These are phyloP conservation scores for Xylota sylvarum DNA, from an alignment of 2,888 invertebrate species.

Conservation along the genomic window DNA sequence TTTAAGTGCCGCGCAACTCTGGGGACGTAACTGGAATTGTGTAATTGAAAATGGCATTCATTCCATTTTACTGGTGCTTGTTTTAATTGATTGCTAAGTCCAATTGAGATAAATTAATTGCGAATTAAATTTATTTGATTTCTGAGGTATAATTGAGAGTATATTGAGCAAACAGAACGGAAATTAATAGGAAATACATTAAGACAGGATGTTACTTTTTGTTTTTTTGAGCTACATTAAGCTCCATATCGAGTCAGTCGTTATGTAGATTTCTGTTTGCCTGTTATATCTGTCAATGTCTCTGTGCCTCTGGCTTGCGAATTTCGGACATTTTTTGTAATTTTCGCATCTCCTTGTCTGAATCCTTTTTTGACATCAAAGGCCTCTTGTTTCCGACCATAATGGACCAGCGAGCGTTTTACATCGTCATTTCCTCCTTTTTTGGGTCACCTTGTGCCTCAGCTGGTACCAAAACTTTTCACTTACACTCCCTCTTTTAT, in stretches of 20 bases:
- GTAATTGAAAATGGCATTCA: constrained; percentile 62
- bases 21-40: constrained; percentile 45
- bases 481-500: no score
- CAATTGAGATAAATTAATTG: constrained; percentile 54
- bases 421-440: no score
- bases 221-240: neutral
- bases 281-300: no score
- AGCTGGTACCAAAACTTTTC: no score
- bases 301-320: no score
- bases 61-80: constrained; percentile 47
- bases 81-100: constrained; percentile 70
- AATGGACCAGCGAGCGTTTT: no score
- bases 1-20: constrained; percentile 60
- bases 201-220: neutral
- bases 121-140: constrained; percentile 34
- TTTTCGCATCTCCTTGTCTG: no score
- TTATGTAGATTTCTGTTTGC: no score
- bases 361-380: no score
- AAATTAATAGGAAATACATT: constrained; percentile 6
- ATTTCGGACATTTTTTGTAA: no score
- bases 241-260: neutral
- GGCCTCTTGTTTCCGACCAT: no score
- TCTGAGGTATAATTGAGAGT: constrained; percentile 15
- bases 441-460: no score
- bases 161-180: neutral